Base-by-base conservation (phyloP, 2,797 vertebrate genomes). In the Sebastes oblongus region DNA sequence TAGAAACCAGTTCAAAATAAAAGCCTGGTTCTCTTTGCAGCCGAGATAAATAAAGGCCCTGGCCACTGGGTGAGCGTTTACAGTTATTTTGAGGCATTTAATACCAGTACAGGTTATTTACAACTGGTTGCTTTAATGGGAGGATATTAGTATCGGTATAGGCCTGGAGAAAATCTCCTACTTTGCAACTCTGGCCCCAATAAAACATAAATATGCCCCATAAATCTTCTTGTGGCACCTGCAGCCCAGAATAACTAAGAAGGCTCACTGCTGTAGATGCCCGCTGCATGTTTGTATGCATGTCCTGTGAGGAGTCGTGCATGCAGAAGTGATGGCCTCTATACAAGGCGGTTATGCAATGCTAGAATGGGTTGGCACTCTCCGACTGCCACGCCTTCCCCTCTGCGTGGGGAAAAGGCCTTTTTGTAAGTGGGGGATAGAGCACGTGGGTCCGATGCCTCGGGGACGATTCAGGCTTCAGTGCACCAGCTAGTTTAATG, bases 261-360 rank as follows among this genome's bases (percentile, higher is more conserved):
- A 61, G 54, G 27, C 61, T 58, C 58, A 2, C 22, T 55, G 55
- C 74, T 56, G 69, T 4, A 1, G 0, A 60, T 29, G 22, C 67
- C 50, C 1, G 11, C 34, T 42, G 72, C 60, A 36, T 84, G 80
- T 88, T 75, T 72, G 81, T 78, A 66, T 82, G 71, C 66, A 67
- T 18, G 83, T 81, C 77, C 75, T 72, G 84, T 79, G 72, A 75
- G 75, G 62, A 85, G 83, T 82, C 32, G 52, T 74, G 87, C 89
- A 91, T 87, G 89, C 88, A 91, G 81, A 91, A 87, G 59, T 79
- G 78, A 90, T 78, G 13, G 80, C 52, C 82, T 79, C 84, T 88
- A 75, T 81, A 67, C 70, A 70, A 81, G 77, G 62, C 1, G 0
- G 81, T 95, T 94, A 89, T 61, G 77, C 74, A 94, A 93, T 6